These are phyloP conservation scores for Intoshia linei DNA, from an alignment of 1,140 invertebrate genomes.

Conservation along the genomic window DNA sequence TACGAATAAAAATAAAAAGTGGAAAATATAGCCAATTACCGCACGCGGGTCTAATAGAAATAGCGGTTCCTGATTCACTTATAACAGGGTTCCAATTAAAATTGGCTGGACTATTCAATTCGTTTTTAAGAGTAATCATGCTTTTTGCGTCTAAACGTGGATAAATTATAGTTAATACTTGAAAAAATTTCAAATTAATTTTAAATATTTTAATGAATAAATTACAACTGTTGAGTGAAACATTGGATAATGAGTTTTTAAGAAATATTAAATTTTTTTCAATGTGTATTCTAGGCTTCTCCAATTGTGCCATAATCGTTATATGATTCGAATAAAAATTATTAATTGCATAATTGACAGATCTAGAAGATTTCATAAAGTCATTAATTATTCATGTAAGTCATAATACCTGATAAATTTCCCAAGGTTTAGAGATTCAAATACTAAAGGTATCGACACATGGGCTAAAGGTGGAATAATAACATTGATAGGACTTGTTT, in stretches of 20 bases:
- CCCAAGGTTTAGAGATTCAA: conserved; percentile 19
- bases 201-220: not conserved
- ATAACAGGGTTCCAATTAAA: conserved; percentile 19
- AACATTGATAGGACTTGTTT: conserved; percentile 20
- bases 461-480: conserved; percentile 18
- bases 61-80: conserved; percentile 18
- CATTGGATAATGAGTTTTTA: not conserved
- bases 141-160: conserved; percentile 12
- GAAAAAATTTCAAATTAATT: no score
- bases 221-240: not conserved
- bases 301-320: conserved; percentile 16
- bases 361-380: conserved; percentile 9
- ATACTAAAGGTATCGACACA: conserved; percentile 19
- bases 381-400: no score
- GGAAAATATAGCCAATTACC: no score
- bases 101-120: conserved; percentile 17
- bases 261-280: not conserved
- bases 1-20: no score
- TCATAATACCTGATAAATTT: conserved; percentile 16
- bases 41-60: conserved; percentile 19
- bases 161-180: not conserved
- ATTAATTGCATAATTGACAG: conserved; percentile 18
- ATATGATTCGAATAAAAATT: conserved; percentile 18
- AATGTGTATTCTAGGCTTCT: no score
- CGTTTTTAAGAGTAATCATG: conserved; percentile 17